phyloP scores from a whole-genome alignment of 2,888 invertebrate genomes.

The Mythimna impura region DNA sequence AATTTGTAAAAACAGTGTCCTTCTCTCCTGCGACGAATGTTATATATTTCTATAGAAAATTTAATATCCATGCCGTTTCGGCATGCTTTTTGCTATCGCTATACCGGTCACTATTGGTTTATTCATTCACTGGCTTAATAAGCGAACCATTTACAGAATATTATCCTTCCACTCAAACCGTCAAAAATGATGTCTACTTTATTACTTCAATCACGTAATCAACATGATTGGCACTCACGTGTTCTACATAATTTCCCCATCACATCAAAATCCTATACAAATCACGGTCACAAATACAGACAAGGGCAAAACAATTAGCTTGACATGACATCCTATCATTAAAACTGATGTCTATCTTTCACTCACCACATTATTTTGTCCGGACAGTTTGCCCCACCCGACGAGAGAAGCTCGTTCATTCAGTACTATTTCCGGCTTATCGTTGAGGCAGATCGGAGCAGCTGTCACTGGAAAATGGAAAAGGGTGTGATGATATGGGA shows the following conservation, averaged over 20 bases:
- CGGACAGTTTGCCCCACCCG: slow-evolving; percentile 94
- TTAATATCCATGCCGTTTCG: not conserved
- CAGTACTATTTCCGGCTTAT: slow-evolving; percentile 93
- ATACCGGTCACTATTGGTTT: too few species aligned
- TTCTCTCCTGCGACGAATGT: too few species aligned
- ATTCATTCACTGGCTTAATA: not conserved
- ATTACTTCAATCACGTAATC: slow-evolving; percentile 4
- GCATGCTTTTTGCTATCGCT: not conserved
- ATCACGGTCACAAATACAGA: slow-evolving; percentile 52
- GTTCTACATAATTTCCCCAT: slow-evolving; percentile 12
- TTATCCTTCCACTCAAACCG: too few species aligned
- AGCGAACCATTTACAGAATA: not conserved
- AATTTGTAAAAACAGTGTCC: not conserved
- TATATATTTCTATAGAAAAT: too few species aligned
- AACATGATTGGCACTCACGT: slow-evolving; percentile 1
- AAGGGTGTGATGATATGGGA: slow-evolving; percentile 47
- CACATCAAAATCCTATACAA: slow-evolving; percentile 18
- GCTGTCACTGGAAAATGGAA: slow-evolving; percentile 92
- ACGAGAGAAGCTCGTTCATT: slow-evolving; percentile 91
- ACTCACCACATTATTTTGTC: slow-evolving; percentile 86
- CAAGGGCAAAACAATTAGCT: slow-evolving; percentile 63
- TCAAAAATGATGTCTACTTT: not conserved
- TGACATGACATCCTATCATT: slow-evolving; percentile 49
- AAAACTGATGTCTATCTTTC: slow-evolving; percentile 46
- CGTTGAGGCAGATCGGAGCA: slow-evolving; percentile 94